A percentile compares a stretch with the other conserved stretches of the same genome.
Evolutionary conservation across 2,113 vertebrate species (phyloP).

Genomic region (Stegastes partitus): DNA sequence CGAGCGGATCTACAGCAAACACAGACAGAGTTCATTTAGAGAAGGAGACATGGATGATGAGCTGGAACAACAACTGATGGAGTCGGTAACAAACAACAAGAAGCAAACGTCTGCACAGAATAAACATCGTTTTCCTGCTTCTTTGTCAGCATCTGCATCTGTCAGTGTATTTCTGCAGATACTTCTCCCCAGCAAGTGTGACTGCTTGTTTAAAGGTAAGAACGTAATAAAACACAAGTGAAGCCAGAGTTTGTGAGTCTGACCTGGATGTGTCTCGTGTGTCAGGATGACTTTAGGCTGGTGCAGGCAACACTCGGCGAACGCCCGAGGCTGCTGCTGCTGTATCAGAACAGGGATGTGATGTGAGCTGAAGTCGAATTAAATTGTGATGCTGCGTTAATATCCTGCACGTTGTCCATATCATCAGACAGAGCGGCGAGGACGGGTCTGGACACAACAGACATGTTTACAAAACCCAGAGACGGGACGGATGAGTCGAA

Average conservation of each 20-base stretch:
- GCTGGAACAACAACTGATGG: neutral
- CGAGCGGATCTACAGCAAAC: slow-evolving; percentile 89
- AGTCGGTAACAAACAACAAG: neutral
- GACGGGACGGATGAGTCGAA: too few relatives aligned
- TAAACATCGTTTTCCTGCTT: neutral
- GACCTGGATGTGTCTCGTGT: slow-evolving; percentile 59
- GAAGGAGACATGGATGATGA: neutral
- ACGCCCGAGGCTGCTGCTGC: slow-evolving; percentile 37
- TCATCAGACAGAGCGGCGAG: neutral
- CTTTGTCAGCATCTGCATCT: neutral
- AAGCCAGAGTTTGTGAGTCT: slow-evolving; percentile 21
- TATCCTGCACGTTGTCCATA: slow-evolving; percentile 16
- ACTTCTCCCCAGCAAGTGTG: neutral
- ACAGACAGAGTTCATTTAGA: neutral
- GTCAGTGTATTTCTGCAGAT: slow-evolving; percentile 15
- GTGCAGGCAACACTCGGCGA: slow-evolving; percentile 17
- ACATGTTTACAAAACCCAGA: neutral
- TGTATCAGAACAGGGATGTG: slow-evolving; percentile 15
- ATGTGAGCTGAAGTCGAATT: slow-evolving; percentile 33
- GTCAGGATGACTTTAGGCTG: slow-evolving; percentile 40
- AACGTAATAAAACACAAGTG: slow-evolving; percentile 12
- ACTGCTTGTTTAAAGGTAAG: slow-evolving; percentile 26
- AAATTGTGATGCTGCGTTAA: slow-evolving; percentile 20
- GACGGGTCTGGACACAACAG: neutral
- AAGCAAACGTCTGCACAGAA: neutral